A percentile compares a stretch with the other conserved stretches of the same genome.
Conservation (phyloP, 2,113 vertebrate species). For the Hydropotes inermis region DNA sequence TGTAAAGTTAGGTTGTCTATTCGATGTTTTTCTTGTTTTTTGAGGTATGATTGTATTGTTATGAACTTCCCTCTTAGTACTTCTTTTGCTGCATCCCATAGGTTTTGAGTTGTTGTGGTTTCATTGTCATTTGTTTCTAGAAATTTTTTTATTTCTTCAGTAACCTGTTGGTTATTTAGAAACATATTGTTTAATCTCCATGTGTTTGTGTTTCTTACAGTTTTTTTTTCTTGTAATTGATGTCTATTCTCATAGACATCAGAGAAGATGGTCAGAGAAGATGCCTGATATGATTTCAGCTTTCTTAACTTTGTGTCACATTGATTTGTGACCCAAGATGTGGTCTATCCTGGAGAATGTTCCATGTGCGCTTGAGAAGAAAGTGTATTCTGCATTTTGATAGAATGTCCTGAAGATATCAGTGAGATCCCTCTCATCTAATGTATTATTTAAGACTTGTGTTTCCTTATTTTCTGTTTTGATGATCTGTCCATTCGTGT, state of each 20-base stretch:
- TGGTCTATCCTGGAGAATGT: background rate
- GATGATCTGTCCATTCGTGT: background rate
- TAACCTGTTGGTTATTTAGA: background rate
- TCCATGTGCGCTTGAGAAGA: background rate
- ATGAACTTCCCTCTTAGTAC: background rate
- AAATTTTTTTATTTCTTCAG: background rate
- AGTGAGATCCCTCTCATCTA: background rate
- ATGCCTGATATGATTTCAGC: background rate
- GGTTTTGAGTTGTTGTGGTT: background rate
- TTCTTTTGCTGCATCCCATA: background rate
- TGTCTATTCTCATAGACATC: background rate
- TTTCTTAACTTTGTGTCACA: background rate
- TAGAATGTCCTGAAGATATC: background rate
- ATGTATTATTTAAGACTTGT: background rate
- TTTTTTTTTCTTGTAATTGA: background rate
- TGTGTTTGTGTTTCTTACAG: background rate
- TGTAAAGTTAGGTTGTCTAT: background rate
- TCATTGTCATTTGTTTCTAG: background rate
- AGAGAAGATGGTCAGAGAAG: background rate
- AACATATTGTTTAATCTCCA: background rate
- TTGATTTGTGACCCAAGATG: background rate
- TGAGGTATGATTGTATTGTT: background rate
- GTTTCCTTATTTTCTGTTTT: background rate
- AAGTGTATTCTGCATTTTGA: background rate
- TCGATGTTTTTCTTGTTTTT: background rate